Evolutionary conservation across 2,797 vertebrate genomes (phyloP).

Genomic region (Hemitrygon akajei): DNA sequence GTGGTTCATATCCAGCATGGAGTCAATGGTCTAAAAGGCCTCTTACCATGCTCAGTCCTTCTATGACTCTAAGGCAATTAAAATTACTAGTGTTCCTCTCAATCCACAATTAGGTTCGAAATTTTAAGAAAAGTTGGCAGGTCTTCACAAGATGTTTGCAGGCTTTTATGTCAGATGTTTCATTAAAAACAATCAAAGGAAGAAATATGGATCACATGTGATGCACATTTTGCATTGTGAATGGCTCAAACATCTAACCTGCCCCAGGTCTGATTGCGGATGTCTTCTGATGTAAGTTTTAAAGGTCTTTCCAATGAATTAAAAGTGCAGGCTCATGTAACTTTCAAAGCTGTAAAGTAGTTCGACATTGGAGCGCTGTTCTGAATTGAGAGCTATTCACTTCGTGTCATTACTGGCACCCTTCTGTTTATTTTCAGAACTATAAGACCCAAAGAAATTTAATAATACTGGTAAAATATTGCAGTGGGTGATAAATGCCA

Average conservation of each 20-base stretch:
- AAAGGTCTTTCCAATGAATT: not conserved
- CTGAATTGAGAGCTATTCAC: not conserved
- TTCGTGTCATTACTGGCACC: not conserved
- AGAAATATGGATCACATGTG: not conserved
- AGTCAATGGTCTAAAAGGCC: too few relatives aligned
- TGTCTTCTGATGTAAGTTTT: not conserved
- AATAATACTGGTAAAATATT: not conserved
- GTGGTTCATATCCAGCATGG: too few relatives aligned
- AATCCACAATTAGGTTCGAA: not conserved
- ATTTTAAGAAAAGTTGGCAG: too few relatives aligned
- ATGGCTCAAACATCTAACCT: not conserved
- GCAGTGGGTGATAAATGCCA: not conserved
- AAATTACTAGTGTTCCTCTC: not conserved
- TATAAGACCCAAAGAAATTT: not conserved
- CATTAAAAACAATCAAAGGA: not conserved
- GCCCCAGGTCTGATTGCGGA: not conserved
- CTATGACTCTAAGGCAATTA: not conserved
- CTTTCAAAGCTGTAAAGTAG: not conserved
- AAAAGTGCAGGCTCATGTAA: not conserved
- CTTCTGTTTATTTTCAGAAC: not conserved
- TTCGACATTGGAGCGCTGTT: not conserved
- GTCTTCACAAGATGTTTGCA: not conserved
- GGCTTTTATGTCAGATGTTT: not conserved
- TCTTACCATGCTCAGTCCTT: too few relatives aligned
- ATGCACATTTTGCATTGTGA: not conserved